Base-by-base conservation (phyloP, 2,888 invertebrate species). In the Agrotis puta region DNA sequence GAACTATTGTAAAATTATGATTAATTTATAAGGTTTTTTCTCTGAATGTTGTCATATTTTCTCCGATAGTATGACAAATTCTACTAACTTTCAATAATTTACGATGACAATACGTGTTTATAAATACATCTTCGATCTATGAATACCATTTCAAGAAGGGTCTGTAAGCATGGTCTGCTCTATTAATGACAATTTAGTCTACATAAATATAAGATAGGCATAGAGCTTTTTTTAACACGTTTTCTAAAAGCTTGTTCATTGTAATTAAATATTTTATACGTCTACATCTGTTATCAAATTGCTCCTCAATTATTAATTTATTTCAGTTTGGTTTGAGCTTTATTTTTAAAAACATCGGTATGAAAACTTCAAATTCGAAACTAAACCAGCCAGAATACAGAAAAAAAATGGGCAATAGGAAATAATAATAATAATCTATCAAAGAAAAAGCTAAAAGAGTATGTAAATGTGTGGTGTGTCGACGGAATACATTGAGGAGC, bases 401-500 rank as follows among this genome's bases (percentile, higher is more conserved):
- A 64, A 65, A 59, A 51, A 68, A 72, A 63, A 68, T 57, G 33
- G 27, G 72, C 45, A 39, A 65, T 43, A 70, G 64, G 66, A 82
- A 78, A 65, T 51, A 78, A 65, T 74, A 78, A 65, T 74, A 82
- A 78, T 79, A 70, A 79, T 64, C 53, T 82, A 78, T 77, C 4
- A 64, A 59, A 81, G 45, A 75, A 83, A 84, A 86, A 83, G 74
- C 65, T 74, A 72, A 77, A 79, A 80, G 79, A 74, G 79, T 91
- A 92, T 91, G 90, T 79, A 86, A 91, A 92, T 92, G 78, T 84
- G 77, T 68, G 59, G 64, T 61, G 74, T 73, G 83, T 69, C 72
- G 73, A 83, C 69, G 70, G 82, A 75, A 83, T 80, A 83, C 56
- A 74, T 77, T 70, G 74, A 76, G 80, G 72, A 86, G 79, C 91